Percentiles rank a stretch among this genome's conserved stretches.
Conservation (phyloP, 2,113 vertebrate genomes). For the Phylloscopus trochilus region DNA sequence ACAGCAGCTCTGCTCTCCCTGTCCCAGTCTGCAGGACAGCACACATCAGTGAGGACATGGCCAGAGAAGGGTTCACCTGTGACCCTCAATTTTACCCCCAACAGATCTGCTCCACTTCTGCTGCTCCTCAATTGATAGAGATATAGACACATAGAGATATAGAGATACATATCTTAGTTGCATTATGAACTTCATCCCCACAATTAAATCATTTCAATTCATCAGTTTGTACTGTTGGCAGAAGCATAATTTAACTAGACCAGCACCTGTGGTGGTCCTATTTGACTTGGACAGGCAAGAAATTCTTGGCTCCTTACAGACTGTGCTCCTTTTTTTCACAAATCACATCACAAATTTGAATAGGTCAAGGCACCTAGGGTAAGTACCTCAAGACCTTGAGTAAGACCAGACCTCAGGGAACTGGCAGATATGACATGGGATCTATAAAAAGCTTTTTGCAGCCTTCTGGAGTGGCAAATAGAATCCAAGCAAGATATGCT, state of each 20-base stretch:
- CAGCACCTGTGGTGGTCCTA: background rate
- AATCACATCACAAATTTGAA: background rate
- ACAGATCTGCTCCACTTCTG: background rate
- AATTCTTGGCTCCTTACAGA: background rate
- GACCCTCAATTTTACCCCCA: background rate
- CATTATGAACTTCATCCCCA: background rate
- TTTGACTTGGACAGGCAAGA: background rate
- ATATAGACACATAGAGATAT: rapidly evolving
- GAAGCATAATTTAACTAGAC: background rate
- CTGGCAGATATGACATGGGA: background rate
- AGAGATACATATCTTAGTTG: background rate
- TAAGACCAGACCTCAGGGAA: background rate
- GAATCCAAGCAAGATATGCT: background rate
- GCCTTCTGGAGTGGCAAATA: background rate
- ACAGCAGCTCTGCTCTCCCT: rapidly evolving
- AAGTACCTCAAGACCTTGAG: background rate
- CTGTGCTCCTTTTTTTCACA: background rate
- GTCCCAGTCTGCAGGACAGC: rapidly evolving
- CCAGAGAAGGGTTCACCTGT: background rate
- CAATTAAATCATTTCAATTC: background rate
- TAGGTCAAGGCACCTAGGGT: background rate
- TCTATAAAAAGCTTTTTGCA: background rate
- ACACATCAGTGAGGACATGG: background rate
- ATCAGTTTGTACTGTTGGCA: background rate
- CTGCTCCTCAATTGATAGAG: background rate